phyloP scores from a whole-genome alignment of 2,113 vertebrate genomes.

The Natator depressus region DNA sequence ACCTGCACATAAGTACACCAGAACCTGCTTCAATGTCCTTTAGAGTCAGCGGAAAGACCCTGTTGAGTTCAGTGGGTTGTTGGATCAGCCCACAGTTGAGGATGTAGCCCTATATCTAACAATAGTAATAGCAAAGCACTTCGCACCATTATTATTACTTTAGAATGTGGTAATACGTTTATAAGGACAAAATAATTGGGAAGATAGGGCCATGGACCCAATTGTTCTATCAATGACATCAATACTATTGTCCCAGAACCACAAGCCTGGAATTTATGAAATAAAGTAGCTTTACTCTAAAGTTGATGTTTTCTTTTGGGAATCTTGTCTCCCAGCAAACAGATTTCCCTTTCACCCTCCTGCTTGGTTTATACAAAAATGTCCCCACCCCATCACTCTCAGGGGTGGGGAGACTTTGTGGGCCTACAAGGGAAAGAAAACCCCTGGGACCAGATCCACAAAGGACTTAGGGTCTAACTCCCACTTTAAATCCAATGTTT shows the following conservation, averaged over 20 bases:
- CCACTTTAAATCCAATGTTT: background rate
- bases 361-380: background rate
- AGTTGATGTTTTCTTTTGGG: background rate
- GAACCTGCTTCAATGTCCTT: background rate
- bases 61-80: too few species aligned
- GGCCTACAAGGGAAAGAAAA: background rate
- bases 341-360: background rate
- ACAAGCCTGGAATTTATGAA: background rate
- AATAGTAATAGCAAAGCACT: background rate
- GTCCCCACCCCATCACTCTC: background rate
- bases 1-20: background rate
- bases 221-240: slow-evolving; percentile 30
- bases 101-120: background rate
- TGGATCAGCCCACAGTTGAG: background rate
- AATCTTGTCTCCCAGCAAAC: background rate
- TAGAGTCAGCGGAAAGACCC: background rate
- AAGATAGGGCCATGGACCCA: slow-evolving; percentile 48
- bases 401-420: background rate
- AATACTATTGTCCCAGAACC: slow-evolving; percentile 20
- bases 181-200: slow-evolving; percentile 3
- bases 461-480: background rate
- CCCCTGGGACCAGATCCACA: background rate
- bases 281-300: background rate
- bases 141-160: background rate
- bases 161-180: background rate